These are phyloP conservation scores for Oenanthe melanoleuca DNA, from an alignment of 2,113 vertebrate genomes.

Conservation along the genomic window DNA sequence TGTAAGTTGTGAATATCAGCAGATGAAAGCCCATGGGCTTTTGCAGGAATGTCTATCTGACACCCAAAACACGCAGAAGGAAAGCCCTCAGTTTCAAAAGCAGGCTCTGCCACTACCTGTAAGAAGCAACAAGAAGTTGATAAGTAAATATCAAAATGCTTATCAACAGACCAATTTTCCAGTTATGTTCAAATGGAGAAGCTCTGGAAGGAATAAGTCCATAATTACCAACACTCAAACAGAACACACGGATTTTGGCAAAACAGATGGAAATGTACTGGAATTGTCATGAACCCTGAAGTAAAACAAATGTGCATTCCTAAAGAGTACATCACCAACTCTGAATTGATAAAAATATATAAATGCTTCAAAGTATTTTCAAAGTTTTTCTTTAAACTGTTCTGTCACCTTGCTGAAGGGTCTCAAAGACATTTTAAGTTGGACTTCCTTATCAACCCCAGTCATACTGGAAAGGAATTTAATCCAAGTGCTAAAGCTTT, in stretches of 20 bases:
- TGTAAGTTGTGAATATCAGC: neutral
- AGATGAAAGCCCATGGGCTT: neutral
- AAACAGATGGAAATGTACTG: neutral
- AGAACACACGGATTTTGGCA: neutral
- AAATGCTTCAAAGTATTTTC: neutral
- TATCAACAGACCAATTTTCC: neutral
- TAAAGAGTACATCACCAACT: neutral
- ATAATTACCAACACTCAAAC: neutral
- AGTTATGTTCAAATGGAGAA: neutral
- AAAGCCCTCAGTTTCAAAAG: neutral
- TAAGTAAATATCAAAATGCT: neutral
- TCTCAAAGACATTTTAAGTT: neutral
- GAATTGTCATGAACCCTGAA: neutral
- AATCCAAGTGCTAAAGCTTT: neutral
- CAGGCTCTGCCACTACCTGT: neutral
- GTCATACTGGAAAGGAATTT: neutral
- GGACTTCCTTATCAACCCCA: neutral
- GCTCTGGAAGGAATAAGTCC: neutral
- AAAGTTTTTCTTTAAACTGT: neutral
- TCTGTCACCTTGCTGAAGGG: neutral
- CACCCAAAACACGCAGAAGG: neutral
- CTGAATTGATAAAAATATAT: neutral
- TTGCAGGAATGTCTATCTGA: neutral
- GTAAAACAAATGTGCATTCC: neutral
- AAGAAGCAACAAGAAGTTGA: neutral